Percentiles rank a stretch among this genome's conserved stretches.
Evolutionary conservation across 2,888 invertebrate species (phyloP).

Genomic region (Tiliacea citrago): DNA sequence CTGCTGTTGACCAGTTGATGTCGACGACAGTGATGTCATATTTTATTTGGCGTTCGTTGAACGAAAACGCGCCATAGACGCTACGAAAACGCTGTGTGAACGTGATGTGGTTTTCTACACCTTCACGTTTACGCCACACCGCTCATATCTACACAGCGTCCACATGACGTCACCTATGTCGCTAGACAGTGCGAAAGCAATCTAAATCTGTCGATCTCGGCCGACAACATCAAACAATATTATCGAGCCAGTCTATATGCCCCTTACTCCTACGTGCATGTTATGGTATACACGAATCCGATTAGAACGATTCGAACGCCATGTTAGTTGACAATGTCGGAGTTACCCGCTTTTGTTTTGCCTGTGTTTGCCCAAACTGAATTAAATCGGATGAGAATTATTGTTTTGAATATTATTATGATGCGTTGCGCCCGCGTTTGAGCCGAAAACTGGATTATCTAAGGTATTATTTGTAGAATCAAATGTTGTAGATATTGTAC

Average conservation of each 20-base stretch:
- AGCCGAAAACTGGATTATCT: slow-evolving; percentile 30
- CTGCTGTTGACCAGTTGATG: neutral
- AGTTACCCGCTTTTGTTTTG: slow-evolving; percentile 61
- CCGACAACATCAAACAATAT: slow-evolving; percentile 32
- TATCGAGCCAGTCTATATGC: slow-evolving; percentile 40
- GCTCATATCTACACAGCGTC: neutral
- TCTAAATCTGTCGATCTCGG: slow-evolving; percentile 33
- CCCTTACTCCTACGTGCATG: slow-evolving; percentile 52
- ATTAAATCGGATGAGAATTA: slow-evolving; percentile 60
- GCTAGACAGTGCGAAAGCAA: neutral
- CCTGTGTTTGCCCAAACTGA: slow-evolving; percentile 55
- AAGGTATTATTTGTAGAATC: neutral
- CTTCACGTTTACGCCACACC: neutral
- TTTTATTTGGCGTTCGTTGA: neutral
- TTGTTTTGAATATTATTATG: slow-evolving; percentile 56
- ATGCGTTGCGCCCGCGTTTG: slow-evolving; percentile 23
- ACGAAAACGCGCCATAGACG: neutral
- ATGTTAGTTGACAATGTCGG: slow-evolving; percentile 60
- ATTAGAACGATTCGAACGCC: slow-evolving; percentile 61
- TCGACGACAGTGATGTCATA: too few species aligned
- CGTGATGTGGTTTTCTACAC: neutral
- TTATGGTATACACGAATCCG: slow-evolving; percentile 63
- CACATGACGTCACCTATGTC: slow-evolving; percentile 2
- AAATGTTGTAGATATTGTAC: neutral
- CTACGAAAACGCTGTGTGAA: neutral